Base-by-base conservation (phyloP, 2,113 vertebrate species). In the Maccullochella peelii region DNA sequence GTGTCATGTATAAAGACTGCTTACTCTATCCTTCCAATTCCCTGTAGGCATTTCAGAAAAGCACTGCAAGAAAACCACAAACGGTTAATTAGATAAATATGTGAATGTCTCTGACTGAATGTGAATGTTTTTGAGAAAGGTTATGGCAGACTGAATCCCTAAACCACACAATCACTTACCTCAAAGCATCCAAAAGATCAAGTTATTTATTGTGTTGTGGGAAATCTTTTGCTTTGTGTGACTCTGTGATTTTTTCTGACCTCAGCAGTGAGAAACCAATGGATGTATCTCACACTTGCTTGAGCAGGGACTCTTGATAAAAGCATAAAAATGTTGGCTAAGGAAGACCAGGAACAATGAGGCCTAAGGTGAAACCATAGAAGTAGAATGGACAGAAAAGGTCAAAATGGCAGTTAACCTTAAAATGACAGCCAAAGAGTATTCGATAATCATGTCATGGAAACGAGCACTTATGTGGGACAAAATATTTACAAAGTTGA, bases 141-240 rank as follows among this genome's bases (percentile, higher is more conserved):
- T 65, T 75, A 72, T 15, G 88, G 88, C 96, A 96, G 96, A 96
- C 95, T 97, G 96, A 96, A 94, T 94, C 94, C 95, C 80, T 95
- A 88, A 94, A 94, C 95, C 96, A 95, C 94, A 94, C 86, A 89
- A 81, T 94, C 96, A 99, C 98, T 99, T 97, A 99, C 98, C 98
- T 99, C 93, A 49, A 33, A 85, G 93, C 88, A 95, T 91, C 95
- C 94, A 91, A 88, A 91, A 88, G 93, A 88, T 90, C 92, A 93
- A 83, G 73, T 83, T 82, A 92, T 67, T 86, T 84, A 85, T 79
- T 88, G 73, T 86, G 80, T 84, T 85, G 70, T 80, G 55, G 80
- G 74, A 85, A 84, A 85, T 18, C 33, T 91, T 94, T 95, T 91
- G 87, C 90, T 94, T 94, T 93, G 95, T 95, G 95, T 95, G 87